These are phyloP conservation scores for Phrixothrix hirtus DNA, from an alignment of 2,888 invertebrate genomes.

Conservation along the genomic window DNA sequence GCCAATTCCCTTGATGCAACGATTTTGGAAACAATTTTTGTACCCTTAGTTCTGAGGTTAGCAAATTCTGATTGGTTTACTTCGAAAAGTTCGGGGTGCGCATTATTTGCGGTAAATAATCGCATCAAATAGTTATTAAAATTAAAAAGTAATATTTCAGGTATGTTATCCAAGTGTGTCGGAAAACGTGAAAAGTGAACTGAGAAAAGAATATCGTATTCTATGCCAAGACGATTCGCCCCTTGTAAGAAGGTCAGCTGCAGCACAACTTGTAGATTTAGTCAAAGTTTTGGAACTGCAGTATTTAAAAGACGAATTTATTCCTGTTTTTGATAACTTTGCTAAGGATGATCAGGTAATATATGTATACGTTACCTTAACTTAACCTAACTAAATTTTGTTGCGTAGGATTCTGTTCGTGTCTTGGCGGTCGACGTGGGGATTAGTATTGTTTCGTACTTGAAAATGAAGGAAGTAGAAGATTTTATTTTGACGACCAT, in stretches of 20 bases:
- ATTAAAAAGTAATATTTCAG: too few species aligned
- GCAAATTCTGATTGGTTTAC: constrained; percentile 40
- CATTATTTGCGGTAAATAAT: constrained; percentile 32
- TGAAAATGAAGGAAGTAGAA: constrained; percentile 42
- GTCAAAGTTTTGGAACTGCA: constrained; percentile 43
- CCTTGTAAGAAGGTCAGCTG: constrained; percentile 45
- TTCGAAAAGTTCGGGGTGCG: constrained; percentile 32
- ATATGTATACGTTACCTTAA: too few species aligned
- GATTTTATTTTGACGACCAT: constrained; percentile 44
- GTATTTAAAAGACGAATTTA: constrained; percentile 44
- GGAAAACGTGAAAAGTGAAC: constrained; percentile 41
- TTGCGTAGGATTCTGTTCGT: constrained; percentile 49
- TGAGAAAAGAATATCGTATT: constrained; percentile 43
- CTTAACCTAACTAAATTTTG: too few species aligned
- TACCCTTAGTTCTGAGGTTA: constrained; percentile 42
- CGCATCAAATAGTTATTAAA: too few species aligned
- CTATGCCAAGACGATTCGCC: constrained; percentile 49
- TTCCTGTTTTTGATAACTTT: constrained; percentile 47
- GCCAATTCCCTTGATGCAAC: constrained; percentile 37
- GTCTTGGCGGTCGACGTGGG: constrained; percentile 34
- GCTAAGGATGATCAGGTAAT: constrained; percentile 48
- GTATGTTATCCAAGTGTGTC: constrained; percentile 45
- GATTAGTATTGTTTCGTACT: constrained; percentile 39
- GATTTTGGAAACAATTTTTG: constrained; percentile 40
- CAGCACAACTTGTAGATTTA: constrained; percentile 42